Evolutionary conservation across 2,113 vertebrate genomes (phyloP).

Genomic region (Chionis minor): DNA sequence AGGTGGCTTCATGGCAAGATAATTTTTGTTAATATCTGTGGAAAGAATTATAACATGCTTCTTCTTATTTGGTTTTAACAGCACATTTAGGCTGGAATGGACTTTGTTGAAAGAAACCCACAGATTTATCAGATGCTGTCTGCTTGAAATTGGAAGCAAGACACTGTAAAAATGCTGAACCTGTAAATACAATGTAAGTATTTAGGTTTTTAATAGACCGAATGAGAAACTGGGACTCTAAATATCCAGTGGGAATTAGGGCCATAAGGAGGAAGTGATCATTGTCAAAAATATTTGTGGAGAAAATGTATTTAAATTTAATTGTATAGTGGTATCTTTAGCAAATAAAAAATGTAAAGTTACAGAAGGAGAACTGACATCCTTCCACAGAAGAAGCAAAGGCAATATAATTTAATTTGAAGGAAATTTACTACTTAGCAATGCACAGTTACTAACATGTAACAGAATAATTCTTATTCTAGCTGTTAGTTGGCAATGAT

Average conservation of each 20-base stretch:
- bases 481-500: neutral
- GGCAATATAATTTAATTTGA: neutral
- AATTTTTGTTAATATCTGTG: neutral
- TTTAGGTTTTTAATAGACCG: neutral
- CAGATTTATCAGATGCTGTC: neutral
- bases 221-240: neutral
- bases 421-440: neutral
- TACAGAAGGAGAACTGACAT: neutral
- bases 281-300: neutral
- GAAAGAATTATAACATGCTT: neutral
- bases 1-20: neutral
- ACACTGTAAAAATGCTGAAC: neutral
- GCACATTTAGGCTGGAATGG: neutral
- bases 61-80: neutral
- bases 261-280: neutral
- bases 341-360: neutral
- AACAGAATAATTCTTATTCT: neutral
- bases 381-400: neutral
- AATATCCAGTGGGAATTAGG: neutral
- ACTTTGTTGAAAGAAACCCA: neutral
- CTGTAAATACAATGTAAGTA: neutral
- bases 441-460: neutral
- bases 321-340: neutral
- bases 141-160: neutral
- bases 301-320: neutral